phyloP scores from a whole-genome alignment of 2,113 vertebrate species.

The Notiomystis cincta region DNA sequence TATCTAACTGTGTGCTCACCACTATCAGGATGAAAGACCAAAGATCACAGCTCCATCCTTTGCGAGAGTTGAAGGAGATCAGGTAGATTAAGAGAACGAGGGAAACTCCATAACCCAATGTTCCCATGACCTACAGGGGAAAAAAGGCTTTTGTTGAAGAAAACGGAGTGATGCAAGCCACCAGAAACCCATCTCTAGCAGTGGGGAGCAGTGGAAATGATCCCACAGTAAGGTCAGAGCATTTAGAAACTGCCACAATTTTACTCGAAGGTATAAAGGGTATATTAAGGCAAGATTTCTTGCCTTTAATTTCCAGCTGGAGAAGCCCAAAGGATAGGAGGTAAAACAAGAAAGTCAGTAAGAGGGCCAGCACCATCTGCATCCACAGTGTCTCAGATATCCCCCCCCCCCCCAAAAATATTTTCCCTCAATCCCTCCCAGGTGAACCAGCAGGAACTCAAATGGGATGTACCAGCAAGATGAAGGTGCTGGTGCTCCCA shows the following conservation, averaged over 20 bases:
- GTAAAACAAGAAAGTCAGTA: background rate
- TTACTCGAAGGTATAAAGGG: background rate
- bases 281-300: background rate
- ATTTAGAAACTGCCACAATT: background rate
- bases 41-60: constrained; percentile 31
- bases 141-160: background rate
- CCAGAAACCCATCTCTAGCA: background rate
- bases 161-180: background rate
- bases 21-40: constrained; percentile 65
- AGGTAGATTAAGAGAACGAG: constrained; percentile 58
- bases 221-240: background rate
- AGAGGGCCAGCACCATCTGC: background rate
- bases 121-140: background rate
- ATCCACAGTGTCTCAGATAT: background rate
- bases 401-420: rapidly evolving
- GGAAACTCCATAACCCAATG: constrained; percentile 64
- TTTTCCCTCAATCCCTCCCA: background rate
- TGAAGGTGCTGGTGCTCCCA: rapidly evolving
- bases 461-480: background rate
- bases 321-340: background rate
- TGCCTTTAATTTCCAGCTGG: background rate
- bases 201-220: rapidly evolving
- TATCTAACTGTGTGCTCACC: constrained; percentile 24
- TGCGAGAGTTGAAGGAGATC: constrained; percentile 59
- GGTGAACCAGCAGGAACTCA: background rate